phyloP scores from a whole-genome alignment of 2,113 vertebrate species.

The Panthera tigris region DNA sequence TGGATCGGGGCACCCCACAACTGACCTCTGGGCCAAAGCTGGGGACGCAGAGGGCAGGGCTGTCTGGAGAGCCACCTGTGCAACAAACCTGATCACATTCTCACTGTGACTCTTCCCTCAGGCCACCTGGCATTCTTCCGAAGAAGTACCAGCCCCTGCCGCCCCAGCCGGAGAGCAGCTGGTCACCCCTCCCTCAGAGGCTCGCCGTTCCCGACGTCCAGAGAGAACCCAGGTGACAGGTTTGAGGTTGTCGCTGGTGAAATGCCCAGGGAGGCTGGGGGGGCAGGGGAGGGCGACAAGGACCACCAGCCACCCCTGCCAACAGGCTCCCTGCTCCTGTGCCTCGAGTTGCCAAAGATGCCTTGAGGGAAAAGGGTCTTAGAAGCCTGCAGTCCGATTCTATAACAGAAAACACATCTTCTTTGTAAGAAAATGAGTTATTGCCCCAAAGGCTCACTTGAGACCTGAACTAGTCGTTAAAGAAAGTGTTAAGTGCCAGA shows the following conservation, averaged over 20 bases:
- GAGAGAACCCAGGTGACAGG: slow-evolving; percentile 59
- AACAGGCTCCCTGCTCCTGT: neutral
- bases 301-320: neutral
- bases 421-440: neutral
- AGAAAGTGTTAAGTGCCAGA: neutral
- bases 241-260: neutral
- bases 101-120: slow-evolving; percentile 17
- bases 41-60: accelerated
- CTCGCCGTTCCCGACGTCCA: neutral
- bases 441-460: neutral
- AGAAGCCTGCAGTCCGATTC: neutral
- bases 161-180: neutral
- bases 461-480: neutral
- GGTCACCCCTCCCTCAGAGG: neutral
- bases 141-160: slow-evolving; percentile 72
- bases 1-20: too few species aligned
- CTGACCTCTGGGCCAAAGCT: neutral
- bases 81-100: neutral
- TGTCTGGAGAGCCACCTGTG: neutral
- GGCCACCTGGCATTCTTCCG: neutral
- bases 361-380: neutral
- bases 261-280: accelerated
- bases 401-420: neutral
- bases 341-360: accelerated
- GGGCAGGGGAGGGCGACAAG: accelerated